phyloP scores from a whole-genome alignment of 2,797 vertebrate genomes.

The Parauchenoglanis ngamensis region DNA sequence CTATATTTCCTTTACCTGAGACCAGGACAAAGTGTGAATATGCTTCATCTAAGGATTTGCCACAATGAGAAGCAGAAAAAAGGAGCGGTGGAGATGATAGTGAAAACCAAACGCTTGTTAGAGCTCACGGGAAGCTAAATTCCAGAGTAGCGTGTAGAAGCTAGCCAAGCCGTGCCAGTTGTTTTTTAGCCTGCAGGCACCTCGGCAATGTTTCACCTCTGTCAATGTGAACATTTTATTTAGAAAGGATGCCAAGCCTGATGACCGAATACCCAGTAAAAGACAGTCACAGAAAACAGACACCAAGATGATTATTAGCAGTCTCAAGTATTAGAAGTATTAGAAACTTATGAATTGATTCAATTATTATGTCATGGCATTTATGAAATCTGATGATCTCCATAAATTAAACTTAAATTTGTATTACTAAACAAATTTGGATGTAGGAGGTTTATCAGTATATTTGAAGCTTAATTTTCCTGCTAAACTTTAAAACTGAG shows the following conservation, averaged over 20 bases:
- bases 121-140: slow-evolving; percentile 17
- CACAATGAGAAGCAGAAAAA: slow-evolving; percentile 27
- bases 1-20: slow-evolving; percentile 43
- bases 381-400: not conserved
- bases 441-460: not conserved
- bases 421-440: not conserved
- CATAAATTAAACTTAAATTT: not conserved
- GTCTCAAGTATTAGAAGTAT: not conserved
- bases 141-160: slow-evolving; percentile 7
- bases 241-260: not conserved
- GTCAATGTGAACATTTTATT: slow-evolving; percentile 16
- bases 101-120: not conserved
- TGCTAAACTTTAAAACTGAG: not conserved
- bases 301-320: not conserved
- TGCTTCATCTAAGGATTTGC: slow-evolving; percentile 9
- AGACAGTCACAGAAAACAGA: not conserved
- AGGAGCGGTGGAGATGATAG: not conserved
- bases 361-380: not conserved
- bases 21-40: not conserved
- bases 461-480: not conserved
- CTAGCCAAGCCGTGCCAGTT: slow-evolving; percentile 8
- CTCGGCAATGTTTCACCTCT: not conserved
- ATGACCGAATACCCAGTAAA: slow-evolving; percentile 19
- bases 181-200: slow-evolving; percentile 15
- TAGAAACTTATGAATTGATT: too few relatives aligned